phyloP scores from a whole-genome alignment of 2,113 vertebrate genomes.

The Ramphastos sulfuratus region DNA sequence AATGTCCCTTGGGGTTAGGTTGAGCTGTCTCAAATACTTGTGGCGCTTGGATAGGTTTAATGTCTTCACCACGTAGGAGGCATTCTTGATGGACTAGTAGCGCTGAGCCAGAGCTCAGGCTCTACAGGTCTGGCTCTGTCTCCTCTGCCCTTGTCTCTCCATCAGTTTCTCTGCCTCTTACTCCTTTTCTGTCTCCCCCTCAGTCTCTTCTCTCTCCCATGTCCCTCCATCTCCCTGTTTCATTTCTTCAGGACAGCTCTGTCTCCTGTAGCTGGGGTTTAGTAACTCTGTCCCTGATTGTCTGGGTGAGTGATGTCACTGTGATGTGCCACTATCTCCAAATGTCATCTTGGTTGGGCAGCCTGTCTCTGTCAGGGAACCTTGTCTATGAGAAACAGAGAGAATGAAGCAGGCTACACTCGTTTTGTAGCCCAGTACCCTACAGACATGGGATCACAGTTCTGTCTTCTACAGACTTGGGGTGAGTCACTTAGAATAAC shows the following conservation, averaged over 20 bases:
- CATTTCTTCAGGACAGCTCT: background rate
- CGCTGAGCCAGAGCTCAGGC: background rate
- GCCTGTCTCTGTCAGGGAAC: background rate
- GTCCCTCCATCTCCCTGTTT: background rate
- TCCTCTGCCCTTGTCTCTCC: background rate
- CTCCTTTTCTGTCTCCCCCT: background rate
- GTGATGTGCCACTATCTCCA: background rate
- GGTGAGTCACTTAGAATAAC: background rate
- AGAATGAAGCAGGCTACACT: background rate
- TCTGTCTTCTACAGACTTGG: background rate
- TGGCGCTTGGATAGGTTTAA: background rate
- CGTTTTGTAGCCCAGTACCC: background rate
- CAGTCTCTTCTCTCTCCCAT: background rate
- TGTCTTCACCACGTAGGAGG: background rate
- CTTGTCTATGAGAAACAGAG: background rate
- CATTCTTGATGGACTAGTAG: background rate
- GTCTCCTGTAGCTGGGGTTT: background rate
- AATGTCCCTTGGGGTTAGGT: background rate
- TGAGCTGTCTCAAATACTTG: background rate
- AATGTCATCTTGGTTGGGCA: rapidly evolving
- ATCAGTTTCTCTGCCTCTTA: too few relatives aligned
- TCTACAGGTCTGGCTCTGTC: background rate
- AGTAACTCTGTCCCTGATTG: background rate
- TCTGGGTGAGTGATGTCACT: background rate
- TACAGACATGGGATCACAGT: background rate